These are phyloP conservation scores for Seriola quinqueradiata DNA, from an alignment of 2,113 vertebrate genomes.

Conservation along the genomic window DNA sequence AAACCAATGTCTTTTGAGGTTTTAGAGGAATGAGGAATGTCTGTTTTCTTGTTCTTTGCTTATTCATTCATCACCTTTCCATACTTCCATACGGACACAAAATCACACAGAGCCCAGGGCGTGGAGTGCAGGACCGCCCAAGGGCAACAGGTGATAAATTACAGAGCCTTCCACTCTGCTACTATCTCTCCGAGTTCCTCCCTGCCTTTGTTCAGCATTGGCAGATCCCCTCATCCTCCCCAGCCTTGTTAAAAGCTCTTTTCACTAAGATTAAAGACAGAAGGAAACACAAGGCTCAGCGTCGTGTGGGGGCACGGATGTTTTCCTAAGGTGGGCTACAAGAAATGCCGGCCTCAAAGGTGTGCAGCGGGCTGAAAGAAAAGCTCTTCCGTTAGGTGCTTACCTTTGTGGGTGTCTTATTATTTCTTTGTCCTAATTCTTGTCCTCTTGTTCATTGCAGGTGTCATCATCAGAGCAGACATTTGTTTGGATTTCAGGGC, in stretches of 20 bases:
- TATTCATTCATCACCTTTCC: conserved; percentile 62
- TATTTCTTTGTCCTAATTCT: conserved; percentile 51
- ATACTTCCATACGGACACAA: conserved; percentile 39
- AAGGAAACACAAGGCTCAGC: conserved; percentile 75
- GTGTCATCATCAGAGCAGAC: conserved; percentile 50
- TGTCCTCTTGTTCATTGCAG: conserved; percentile 37
- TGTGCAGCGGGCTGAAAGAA: conserved; percentile 64
- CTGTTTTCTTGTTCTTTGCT: conserved; percentile 29
- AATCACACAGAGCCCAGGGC: conserved; percentile 37
- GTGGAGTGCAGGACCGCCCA: conserved; percentile 61
- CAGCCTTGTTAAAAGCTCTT: conserved; percentile 80
- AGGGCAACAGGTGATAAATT: conserved; percentile 87
- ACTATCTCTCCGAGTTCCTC: conserved; percentile 80
- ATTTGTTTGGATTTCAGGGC: conserved; percentile 46
- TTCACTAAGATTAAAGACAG: conserved; percentile 84
- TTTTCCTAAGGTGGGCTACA: conserved; percentile 85
- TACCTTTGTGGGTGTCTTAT: conserved; percentile 55
- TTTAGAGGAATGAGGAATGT: conserved; percentile 34
- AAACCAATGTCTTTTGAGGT: conserved; percentile 29
- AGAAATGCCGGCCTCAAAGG: conserved; percentile 75
- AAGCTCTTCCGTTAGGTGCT: conserved; percentile 62
- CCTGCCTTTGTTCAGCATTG: conserved; percentile 82
- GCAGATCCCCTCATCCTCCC: conserved; percentile 73
- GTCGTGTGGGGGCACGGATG: conserved; percentile 86
- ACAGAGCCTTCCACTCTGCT: conserved; percentile 78